These are phyloP conservation scores for Stenurella melanura DNA, from an alignment of 2,888 invertebrate genomes.

Conservation along the genomic window DNA sequence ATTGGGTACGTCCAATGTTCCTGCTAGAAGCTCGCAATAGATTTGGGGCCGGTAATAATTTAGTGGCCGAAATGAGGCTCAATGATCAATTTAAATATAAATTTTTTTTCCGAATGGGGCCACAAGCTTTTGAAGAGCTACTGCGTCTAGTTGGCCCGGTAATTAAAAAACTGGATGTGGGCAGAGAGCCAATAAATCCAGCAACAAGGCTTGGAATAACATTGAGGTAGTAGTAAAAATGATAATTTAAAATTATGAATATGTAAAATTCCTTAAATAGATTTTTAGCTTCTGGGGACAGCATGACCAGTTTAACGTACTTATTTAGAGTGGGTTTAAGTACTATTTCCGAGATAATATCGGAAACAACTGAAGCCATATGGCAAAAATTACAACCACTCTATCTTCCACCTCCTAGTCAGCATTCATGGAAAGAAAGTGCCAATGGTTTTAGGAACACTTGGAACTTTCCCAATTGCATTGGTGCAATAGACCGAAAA, in stretches of 20 bases:
- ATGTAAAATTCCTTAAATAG: not conserved
- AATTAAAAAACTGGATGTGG: not conserved
- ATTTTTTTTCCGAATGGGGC: not conserved
- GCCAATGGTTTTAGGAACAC: not conserved
- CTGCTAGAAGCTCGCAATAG: not conserved
- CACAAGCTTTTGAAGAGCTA: not conserved
- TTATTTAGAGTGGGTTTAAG: constrained; percentile 6
- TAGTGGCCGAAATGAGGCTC: constrained; percentile 1
- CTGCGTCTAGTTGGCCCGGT: not conserved
- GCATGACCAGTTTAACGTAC: constrained; percentile 4
- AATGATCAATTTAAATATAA: not conserved
- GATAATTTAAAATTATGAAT: not conserved
- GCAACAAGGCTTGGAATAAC: not conserved
- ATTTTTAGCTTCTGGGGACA: constrained; percentile 9
- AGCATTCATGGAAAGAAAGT: not conserved
- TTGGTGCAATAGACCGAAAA: constrained; percentile 5
- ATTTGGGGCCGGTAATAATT: not conserved
- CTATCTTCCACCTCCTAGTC: not conserved
- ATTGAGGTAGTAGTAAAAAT: constrained; percentile 1
- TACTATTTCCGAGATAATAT: constrained; percentile 2
- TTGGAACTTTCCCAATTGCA: constrained; percentile 7
- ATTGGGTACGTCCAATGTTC: constrained; percentile 5
- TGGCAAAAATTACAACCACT: not conserved
- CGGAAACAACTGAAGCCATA: constrained; percentile 1
- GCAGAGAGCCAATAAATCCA: constrained; percentile 6